Base-by-base conservation (phyloP, 2,888 invertebrate genomes). In the Phytoseiulus persimilis region DNA sequence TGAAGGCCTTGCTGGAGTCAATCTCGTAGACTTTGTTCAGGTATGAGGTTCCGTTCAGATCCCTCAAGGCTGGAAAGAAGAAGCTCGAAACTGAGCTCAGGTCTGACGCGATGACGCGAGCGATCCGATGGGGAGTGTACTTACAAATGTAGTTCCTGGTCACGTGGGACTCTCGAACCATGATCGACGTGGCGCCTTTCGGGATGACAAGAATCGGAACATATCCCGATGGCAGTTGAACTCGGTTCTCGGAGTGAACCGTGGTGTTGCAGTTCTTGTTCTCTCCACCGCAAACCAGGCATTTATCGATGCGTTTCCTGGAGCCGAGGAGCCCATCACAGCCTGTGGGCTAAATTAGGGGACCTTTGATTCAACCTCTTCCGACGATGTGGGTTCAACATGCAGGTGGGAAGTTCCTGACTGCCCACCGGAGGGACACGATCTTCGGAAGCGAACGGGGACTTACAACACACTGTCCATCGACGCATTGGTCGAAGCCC, bases 241-340 rank as follows among this genome's bases (percentile, higher is more conserved):
- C 95, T 91, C 95, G 94, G 91, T 95, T 95, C 91, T 96, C 94
- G 3, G 95, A 92, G 2, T 96, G 96, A 23, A 93, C 93, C 90
- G 95, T 94, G 0, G 97, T 97, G 92, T 95, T 95, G 92, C 98
- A 98, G 23, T 93, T 92, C 91, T 95, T 95, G 90, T 95, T 95
- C 93, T 97, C 96, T 0, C 98, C 98, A n/a, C 96, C 96, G 92
- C 98, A 98, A 92, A 95, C 95, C 83, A 97, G 94, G 92, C 98
- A 98, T 91, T 96, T 95, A 93, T 98, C 98, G 93, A 97, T 97
- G 91, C 95, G 94, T 18, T 95, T 95, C 90, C 94, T 93, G 6
- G 98, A 98, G 23, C 98, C 98, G 92, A 98, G 94, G 95, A 97
- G 95, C 95, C 95, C 95, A 93, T 98, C 98, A 93, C 98, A 98